Percentiles rank a stretch among this genome's conserved stretches.
These are phyloP conservation scores for Charadrius vociferus DNA, from an alignment of 2,113 vertebrate species.

Conservation along the genomic window DNA sequence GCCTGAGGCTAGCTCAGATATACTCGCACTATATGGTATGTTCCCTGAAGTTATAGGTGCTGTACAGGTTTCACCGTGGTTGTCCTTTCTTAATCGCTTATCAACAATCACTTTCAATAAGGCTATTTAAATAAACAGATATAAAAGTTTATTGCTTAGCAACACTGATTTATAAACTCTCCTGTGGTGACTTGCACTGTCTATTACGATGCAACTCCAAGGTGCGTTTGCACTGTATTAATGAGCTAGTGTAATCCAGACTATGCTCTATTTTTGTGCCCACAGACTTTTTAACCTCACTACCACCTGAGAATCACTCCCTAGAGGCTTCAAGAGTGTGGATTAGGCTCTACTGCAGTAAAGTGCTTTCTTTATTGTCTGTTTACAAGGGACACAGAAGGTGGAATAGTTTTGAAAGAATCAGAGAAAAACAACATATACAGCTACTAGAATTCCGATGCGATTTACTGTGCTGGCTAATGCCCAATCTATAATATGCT, in stretches of 20 bases:
- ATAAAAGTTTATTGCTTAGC: not conserved
- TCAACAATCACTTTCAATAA: not conserved
- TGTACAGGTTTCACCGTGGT: not conserved
- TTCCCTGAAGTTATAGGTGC: not conserved
- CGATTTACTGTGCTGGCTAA: not conserved
- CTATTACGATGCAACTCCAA: not conserved
- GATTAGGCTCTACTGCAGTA: not conserved
- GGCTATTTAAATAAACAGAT: not conserved
- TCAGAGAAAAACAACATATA: not conserved
- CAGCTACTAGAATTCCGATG: not conserved
- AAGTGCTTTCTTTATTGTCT: not conserved
- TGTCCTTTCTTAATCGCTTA: not conserved
- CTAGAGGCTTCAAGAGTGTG: not conserved
- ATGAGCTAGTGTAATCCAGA: not conserved
- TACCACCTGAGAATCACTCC: not conserved
- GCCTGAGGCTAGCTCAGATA: not conserved
- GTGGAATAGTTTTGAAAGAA: not conserved
- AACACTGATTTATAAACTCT: not conserved
- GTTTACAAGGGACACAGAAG: not conserved
- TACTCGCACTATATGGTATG: rapidly evolving
- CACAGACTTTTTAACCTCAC: not conserved
- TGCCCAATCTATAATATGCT: not conserved
- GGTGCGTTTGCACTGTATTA: not conserved
- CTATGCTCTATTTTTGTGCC: not conserved
- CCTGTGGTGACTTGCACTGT: not conserved